phyloP scores from a whole-genome alignment of 2,888 invertebrate species.

The Rhabditoides inermis region DNA sequence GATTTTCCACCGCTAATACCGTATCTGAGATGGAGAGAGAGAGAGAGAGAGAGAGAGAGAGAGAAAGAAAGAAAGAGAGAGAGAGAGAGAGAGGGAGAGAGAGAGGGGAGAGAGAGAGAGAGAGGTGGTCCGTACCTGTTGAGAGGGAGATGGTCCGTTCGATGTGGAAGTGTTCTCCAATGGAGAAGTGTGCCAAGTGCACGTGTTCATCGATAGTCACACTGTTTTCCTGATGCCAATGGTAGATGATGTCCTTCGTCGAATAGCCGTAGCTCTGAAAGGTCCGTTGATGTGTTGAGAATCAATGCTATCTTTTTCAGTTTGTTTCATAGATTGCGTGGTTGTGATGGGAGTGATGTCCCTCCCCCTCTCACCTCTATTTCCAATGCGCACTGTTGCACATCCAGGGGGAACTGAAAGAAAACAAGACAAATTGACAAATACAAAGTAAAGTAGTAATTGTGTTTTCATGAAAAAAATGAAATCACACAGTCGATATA shows the following conservation, averaged over 20 bases:
- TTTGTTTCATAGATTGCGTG: not conserved
- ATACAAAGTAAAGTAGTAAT: too few species aligned
- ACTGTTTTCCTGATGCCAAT: conserved; percentile 47
- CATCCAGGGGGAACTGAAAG: conserved; percentile 47
- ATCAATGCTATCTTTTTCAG: not conserved
- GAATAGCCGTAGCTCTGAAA: conserved; percentile 52
- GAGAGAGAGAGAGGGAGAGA: not conserved
- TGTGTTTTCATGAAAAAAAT: too few species aligned
- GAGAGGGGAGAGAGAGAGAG: not conserved
- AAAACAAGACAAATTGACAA: not conserved
- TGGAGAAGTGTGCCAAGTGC: conserved; percentile 53
- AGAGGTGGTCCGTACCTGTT: conserved; percentile 29
- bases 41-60: not conserved
- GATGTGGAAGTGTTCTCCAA: conserved; percentile 46
- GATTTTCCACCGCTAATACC: too few species aligned
- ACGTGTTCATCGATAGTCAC: conserved; percentile 52
- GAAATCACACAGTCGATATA: too few species aligned
- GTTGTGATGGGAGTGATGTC: not conserved
- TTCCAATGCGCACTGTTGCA: conserved; percentile 49
- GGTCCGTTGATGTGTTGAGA: conserved; percentile 4
- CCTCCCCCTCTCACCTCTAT: conserved; percentile 33
- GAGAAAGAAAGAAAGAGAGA: not conserved
- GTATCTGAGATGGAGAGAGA: too few species aligned
- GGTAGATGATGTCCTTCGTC: conserved; percentile 52
- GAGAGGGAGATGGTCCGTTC: conserved; percentile 50